Base-by-base conservation (phyloP, 2,797 vertebrate species). In the Enteromius mattozi region DNA sequence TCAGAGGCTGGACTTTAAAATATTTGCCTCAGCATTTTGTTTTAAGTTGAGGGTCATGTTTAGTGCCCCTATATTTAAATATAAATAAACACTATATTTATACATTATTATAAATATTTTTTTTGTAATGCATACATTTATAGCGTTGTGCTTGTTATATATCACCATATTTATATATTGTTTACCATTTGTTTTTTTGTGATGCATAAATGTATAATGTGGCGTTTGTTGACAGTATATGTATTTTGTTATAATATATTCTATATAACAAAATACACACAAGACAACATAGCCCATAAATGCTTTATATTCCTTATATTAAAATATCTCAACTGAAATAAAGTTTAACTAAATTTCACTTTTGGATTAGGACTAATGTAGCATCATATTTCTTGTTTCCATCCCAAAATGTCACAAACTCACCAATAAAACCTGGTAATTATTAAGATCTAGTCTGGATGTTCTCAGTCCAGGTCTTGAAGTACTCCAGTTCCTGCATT, bases 401-500 rank as follows among this genome's bases (percentile, higher is more conserved):
- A 51, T 14, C 16, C 19, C 7, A 19, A 77, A 85, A 86, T 85
- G 49, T 40, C 47, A 13, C 80, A 65, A 80, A 68, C 84, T 72
- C 80, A 85, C 81, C 81, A 78, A 83, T 86, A 78, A 88, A 14
- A 6, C n/a, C 42, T 30, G 54, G 19, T 56, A 83, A 65, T 9
- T 35, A 35, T 17, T 51, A 10, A 61, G 35, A 47, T 8, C 56
- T 17, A 24, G 59, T 51, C 14, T 51, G 12, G n/a, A 27, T 56
- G 37, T 42, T 61, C 54, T 21, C 33, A 30, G 8, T 63, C 56
- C 56, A 76, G 76, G 3, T 79, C 40, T 65, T 42, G n/a, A 37
- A 61, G 21, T 17, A 59, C 12, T 72, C 79, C 51, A 70, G 83
- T 24, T 12, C 16, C 27, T 27, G 79, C 9, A 30, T 77, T 42